Base-by-base conservation (phyloP, 2,797 vertebrate species). In the Argyrosomus regius region DNA sequence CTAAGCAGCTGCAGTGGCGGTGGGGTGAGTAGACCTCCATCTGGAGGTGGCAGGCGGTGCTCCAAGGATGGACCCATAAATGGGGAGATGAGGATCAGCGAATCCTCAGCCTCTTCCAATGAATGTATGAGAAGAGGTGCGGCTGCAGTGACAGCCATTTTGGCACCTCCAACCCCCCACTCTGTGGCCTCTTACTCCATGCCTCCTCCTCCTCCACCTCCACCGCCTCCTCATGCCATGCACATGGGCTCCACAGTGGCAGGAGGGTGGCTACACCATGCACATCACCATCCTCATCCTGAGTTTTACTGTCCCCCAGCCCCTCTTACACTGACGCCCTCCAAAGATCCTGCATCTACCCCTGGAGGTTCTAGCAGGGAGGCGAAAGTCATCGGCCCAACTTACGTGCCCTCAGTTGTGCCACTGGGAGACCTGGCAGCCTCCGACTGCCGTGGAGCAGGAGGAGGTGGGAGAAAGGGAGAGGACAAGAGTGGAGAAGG, bases 381-480 rank as follows among this genome's bases (percentile, higher is more conserved):
- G 87, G 88, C 94, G 9, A 97, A 97, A 92, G 92, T 96, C 82
- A 96, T 91, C 0, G 96, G 96, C 64, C 96, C 97, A 68, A 98
- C 97, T 0, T 96, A 97, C 41, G 97, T 98, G 90, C 98, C 97
- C 91, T 98, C 97, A 0, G 96, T 96, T 61, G 97, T 97, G 9
- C 96, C 96, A 53, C 85, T 96, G 74, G 94, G 95, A 6, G 97
- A 98, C 88, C 91, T 95, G 49, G 87, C 87, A 1, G 72, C 94
- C 6, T 91, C 95, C 0, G 96, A 97, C 74, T 96, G 96, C 45
- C 92, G 93, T 2, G 96, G 95, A 16, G 87, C 95, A 83, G 92
- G 92, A 81, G 95, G 96, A 75, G 88, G 87, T 2, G 81, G 77
- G n/a, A 63, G 91, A 83, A 41, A 95, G 94, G n/a, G 88, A 80